phyloP scores from a whole-genome alignment of 2,797 vertebrate species.

The Trichosurus vulpecula region DNA sequence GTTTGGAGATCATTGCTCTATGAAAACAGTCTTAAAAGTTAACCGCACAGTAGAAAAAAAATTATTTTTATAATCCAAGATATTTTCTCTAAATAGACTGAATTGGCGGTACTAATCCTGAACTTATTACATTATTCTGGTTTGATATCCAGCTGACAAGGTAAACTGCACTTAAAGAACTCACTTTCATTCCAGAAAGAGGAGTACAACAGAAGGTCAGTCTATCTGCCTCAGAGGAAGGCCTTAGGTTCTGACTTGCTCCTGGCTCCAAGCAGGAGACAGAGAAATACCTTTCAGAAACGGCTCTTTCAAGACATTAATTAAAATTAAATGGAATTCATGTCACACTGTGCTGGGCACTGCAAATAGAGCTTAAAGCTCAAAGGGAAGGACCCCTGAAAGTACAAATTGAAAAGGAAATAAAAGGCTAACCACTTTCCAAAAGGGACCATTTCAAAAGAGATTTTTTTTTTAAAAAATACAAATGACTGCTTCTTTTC shows the following conservation, averaged over 20 bases:
- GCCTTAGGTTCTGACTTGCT: neutral
- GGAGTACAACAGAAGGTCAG: neutral
- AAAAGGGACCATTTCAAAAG: conserved; percentile 61
- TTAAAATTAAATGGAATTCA: conserved; percentile 21
- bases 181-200: neutral
- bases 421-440: conserved; percentile 66
- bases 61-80: conserved; percentile 50
- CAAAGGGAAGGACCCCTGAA: conserved; percentile 45
- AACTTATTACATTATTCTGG: neutral
- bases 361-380: conserved; percentile 6
- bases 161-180: conserved; percentile 5
- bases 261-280: neutral
- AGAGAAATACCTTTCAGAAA: conserved; percentile 33
- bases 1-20: neutral
- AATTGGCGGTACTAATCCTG: neutral
- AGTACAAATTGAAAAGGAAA: conserved; percentile 57
- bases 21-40: conserved; percentile 16
- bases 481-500: conserved; percentile 74
- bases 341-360: conserved; percentile 7
- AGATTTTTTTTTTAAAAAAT: conserved; percentile 71
- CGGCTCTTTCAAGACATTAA: conserved; percentile 18
- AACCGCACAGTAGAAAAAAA: conserved; percentile 41
- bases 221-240: neutral
- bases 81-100: conserved; percentile 7
- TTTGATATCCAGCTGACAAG: neutral